phyloP scores from a whole-genome alignment of 2,113 vertebrate species.

The Ailuropoda melanoleuca region DNA sequence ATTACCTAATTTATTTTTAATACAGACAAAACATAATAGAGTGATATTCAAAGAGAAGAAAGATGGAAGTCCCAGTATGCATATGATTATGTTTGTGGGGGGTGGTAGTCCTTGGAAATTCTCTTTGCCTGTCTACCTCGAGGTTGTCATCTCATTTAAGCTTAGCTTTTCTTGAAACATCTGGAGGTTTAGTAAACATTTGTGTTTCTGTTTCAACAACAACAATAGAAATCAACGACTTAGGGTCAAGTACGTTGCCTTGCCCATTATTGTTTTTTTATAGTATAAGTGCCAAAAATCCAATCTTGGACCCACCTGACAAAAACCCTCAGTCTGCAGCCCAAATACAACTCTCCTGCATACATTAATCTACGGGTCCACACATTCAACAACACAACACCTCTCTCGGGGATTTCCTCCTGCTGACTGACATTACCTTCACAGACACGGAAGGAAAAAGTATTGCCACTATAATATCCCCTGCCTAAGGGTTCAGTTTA shows the following conservation, averaged over 20 bases:
- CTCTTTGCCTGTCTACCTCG: not conserved
- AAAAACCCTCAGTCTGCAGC: not conserved
- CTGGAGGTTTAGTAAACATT: not conserved
- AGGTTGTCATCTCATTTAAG: not conserved
- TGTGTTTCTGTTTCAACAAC: not conserved
- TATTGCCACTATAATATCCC: not conserved
- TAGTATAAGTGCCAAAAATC: not conserved
- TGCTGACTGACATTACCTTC: not conserved
- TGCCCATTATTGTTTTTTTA: not conserved
- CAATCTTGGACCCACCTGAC: not conserved
- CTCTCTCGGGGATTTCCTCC: not conserved
- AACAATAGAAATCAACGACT: not conserved
- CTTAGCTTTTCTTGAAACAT: not conserved
- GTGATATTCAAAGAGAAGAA: not conserved
- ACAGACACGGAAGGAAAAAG: not conserved
- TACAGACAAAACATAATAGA: constrained; percentile 21
- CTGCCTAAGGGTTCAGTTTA: not conserved
- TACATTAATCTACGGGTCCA: not conserved
- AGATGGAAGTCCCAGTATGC: not conserved
- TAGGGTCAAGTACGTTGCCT: not conserved
- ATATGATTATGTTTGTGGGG: not conserved
- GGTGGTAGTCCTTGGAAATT: not conserved
- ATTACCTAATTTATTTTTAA: constrained; percentile 60
- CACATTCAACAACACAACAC: not conserved
- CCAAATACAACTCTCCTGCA: not conserved